These are phyloP conservation scores for Thera britannica DNA, from an alignment of 2,888 invertebrate species.

Conservation along the genomic window DNA sequence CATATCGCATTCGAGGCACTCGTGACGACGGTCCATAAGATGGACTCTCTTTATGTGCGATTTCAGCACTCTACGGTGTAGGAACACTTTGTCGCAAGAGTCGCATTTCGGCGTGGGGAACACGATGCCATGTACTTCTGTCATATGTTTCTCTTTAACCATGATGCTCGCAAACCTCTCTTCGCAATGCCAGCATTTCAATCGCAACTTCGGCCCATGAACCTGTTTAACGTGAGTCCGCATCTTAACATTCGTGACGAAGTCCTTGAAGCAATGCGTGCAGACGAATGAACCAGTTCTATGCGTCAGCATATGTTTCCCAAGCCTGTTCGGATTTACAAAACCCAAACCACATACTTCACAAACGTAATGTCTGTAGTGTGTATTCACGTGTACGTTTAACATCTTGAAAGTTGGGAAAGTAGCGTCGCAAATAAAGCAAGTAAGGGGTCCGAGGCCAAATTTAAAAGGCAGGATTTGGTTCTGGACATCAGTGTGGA, in stretches of 20 bases:
- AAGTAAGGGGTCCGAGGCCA: slow-evolving; percentile 40
- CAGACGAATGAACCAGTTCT: slow-evolving; percentile 51
- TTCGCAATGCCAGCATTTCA: slow-evolving; percentile 54
- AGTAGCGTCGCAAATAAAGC: slow-evolving; percentile 54
- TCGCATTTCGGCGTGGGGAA: slow-evolving; percentile 54
- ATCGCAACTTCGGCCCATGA: slow-evolving; percentile 53
- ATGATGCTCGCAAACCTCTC: slow-evolving; percentile 47
- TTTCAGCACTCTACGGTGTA: slow-evolving; percentile 52
- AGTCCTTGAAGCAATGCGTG: slow-evolving; percentile 28
- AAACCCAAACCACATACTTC: slow-evolving; percentile 65
- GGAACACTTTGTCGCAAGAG: slow-evolving; percentile 58
- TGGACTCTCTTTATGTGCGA: slow-evolving; percentile 59
- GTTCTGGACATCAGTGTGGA: slow-evolving; percentile 53
- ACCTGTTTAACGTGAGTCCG: slow-evolving; percentile 65
- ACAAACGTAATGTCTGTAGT: slow-evolving; percentile 59
- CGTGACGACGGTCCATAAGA: slow-evolving; percentile 49
- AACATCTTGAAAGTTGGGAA: slow-evolving; percentile 58
- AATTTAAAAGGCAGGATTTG: slow-evolving; percentile 64
- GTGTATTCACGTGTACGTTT: slow-evolving; percentile 57
- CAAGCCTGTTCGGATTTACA: slow-evolving; percentile 59
- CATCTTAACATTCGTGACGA: slow-evolving; percentile 57
- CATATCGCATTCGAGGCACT: slow-evolving; percentile 70
- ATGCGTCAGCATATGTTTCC: slow-evolving; percentile 65
- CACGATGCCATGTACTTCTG: slow-evolving; percentile 52
- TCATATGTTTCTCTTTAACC: slow-evolving; percentile 53